Conservation (phyloP, 2,797 vertebrate species). For the Siniperca undulata region DNA sequence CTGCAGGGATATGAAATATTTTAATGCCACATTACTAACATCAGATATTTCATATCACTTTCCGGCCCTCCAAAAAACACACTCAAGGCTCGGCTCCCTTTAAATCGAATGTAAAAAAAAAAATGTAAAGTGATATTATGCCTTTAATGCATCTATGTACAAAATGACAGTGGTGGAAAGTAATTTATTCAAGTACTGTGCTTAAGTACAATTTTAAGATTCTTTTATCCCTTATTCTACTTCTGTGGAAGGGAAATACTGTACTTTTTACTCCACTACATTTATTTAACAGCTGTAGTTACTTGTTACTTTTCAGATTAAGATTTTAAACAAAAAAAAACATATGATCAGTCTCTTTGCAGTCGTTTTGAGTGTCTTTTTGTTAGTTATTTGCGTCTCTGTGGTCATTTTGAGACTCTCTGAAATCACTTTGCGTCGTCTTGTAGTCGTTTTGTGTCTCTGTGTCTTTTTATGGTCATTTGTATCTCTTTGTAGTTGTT, state of each 20-base stretch:
- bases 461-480: not conserved
- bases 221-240: too few relatives aligned
- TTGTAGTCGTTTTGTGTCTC: too few relatives aligned
- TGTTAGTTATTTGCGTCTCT: too few relatives aligned
- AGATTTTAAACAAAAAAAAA: too few relatives aligned
- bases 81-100: not conserved
- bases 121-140: too few relatives aligned
- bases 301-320: not conserved
- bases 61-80: not conserved
- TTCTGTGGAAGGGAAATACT: too few relatives aligned
- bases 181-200: not conserved
- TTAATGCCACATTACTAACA: not conserved
- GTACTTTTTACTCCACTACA: not conserved
- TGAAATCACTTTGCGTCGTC: not conserved
- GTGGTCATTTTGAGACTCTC: not conserved
- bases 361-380: too few relatives aligned
- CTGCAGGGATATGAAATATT: slow-evolving; percentile 68
- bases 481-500: not conserved
- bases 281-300: not conserved
- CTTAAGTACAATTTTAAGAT: too few relatives aligned
- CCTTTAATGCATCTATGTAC: not conserved
- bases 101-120: not conserved
- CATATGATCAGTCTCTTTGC: too few relatives aligned
- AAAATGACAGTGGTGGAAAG: not conserved
- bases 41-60: not conserved